phyloP scores from a whole-genome alignment of 2,113 vertebrate genomes.

The Numida meleagris region DNA sequence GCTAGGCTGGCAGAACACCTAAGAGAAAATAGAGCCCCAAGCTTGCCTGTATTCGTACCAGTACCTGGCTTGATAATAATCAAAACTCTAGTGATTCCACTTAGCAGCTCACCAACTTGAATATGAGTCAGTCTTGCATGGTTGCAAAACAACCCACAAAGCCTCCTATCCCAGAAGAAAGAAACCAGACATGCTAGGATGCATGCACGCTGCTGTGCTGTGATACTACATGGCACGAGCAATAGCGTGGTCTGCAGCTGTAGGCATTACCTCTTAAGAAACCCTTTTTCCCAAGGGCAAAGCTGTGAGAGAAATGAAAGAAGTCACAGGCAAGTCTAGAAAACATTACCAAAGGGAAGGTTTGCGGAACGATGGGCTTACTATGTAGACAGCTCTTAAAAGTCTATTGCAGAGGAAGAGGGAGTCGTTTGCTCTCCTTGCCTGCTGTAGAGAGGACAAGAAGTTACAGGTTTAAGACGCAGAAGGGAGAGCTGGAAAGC shows the following conservation, averaged over 20 bases:
- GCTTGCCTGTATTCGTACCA: background rate
- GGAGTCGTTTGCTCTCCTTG: background rate
- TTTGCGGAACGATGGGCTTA: background rate
- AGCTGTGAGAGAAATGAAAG: background rate
- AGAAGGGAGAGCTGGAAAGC: background rate
- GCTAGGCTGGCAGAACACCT: background rate
- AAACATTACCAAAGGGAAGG: background rate
- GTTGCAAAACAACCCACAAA: background rate
- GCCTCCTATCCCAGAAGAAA: background rate
- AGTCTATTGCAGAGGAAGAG: background rate
- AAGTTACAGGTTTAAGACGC: background rate
- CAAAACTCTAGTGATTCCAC: background rate
- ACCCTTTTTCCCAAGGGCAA: background rate
- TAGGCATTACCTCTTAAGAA: background rate
- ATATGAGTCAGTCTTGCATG: background rate
- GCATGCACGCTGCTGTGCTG: background rate
- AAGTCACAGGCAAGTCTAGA: background rate
- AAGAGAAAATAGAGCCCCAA: background rate
- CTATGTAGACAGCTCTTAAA: fast-evolving
- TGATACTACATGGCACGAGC: background rate
- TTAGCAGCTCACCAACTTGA: background rate
- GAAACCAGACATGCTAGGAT: background rate
- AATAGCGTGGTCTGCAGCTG: background rate
- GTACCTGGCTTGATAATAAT: background rate
- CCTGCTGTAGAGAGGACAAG: background rate